phyloP scores from a whole-genome alignment of 2,888 invertebrate genomes.

The Hermodice carunculata region DNA sequence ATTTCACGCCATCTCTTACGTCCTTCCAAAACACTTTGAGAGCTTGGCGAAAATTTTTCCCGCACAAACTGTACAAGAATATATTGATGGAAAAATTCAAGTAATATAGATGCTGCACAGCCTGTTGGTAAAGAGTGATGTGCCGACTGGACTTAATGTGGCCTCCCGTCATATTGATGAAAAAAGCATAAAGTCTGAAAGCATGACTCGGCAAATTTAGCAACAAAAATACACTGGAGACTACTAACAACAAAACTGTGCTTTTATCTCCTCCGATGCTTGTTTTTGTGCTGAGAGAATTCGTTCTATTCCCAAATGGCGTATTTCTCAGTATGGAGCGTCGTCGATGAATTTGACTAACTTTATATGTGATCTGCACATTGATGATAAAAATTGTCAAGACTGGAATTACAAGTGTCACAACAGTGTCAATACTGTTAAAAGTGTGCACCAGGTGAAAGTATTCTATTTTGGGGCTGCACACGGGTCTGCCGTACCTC shows the following conservation, averaged over 20 bases:
- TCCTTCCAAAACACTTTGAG: slow-evolving; percentile 12
- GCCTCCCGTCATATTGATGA: no score
- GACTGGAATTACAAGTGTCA: not conserved
- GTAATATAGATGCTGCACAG: not conserved
- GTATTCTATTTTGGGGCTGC: not conserved
- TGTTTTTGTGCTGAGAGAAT: not conserved
- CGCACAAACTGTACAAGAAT: slow-evolving; percentile 7
- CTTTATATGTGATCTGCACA: not conserved
- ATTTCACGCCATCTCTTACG: no score
- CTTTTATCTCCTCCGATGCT: not conserved
- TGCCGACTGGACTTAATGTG: no score
- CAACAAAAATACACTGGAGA: no score
- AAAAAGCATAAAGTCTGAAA: no score
- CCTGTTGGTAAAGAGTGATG: not conserved
- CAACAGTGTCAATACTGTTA: not conserved
- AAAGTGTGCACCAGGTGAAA: not conserved
- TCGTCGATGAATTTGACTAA: not conserved
- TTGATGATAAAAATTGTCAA: not conserved
- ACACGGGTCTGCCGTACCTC: not conserved
- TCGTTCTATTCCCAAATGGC: not conserved
- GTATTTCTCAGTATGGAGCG: not conserved
- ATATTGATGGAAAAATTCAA: slow-evolving; percentile 8
- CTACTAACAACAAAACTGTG: no score
- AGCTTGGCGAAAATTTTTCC: slow-evolving; percentile 1
- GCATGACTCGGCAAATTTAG: no score